Evolutionary conservation across 1,140 invertebrate species (phyloP).

Genomic region (Olivierus martensii): DNA sequence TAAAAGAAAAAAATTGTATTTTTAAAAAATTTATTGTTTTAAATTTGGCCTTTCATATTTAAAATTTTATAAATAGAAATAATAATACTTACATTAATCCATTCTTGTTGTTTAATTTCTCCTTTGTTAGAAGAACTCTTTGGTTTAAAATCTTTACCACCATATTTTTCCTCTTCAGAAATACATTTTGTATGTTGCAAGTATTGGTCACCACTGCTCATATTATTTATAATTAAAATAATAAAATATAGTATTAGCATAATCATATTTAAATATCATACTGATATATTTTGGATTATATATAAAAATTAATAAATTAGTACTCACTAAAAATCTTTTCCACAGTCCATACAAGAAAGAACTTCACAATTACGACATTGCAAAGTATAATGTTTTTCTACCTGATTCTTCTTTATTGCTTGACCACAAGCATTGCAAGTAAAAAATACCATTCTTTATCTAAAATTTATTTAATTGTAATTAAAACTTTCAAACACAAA

Average conservation of each 20-base stretch:
- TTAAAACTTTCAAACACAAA: no score
- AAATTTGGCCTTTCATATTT: no score
- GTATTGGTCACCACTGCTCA: constrained; percentile 57
- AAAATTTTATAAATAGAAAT: no score
- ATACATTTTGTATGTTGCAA: constrained; percentile 77
- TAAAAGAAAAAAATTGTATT: no score
- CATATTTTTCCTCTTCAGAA: constrained; percentile 78
- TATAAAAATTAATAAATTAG: neutral
- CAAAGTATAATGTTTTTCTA: constrained; percentile 66
- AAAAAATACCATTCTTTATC: constrained; percentile 52
- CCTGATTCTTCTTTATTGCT: constrained; percentile 74
- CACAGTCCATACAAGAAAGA: constrained; percentile 76
- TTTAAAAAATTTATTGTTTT: no score
- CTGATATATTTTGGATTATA: constrained; percentile 1
- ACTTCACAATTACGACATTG: constrained; percentile 43
- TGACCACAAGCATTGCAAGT: constrained; percentile 81
- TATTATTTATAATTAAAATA: constrained; percentile 10
- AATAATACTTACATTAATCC: constrained; percentile 59
- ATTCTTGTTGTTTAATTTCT: constrained; percentile 73
- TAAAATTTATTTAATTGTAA: no score
- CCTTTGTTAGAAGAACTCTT: constrained; percentile 66
- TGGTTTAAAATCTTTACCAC: constrained; percentile 60
- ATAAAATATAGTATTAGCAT: neutral
- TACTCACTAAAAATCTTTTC: constrained; percentile 64
- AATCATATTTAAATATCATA: no score